Evolutionary conservation across 2,797 vertebrate genomes (phyloP).

Genomic region (Antennarius maculatus): DNA sequence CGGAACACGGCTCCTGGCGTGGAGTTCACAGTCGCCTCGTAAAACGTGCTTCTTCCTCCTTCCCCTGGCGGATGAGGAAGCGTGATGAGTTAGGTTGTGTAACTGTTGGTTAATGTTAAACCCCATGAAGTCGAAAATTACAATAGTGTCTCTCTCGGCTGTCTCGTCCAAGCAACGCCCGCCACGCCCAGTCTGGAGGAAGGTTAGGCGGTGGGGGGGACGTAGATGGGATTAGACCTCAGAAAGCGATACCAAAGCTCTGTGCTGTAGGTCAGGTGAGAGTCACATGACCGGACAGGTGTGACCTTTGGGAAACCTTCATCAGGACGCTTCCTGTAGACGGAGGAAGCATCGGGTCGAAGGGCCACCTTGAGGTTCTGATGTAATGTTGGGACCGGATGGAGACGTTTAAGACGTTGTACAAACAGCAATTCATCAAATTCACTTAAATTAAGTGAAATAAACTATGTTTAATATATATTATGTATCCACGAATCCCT

Average conservation of each 20-base stretch:
- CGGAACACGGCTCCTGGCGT: conserved; percentile 20
- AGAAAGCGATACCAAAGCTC: neutral
- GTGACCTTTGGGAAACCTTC: neutral
- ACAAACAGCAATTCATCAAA: too few relatives aligned
- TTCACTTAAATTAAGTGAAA: too few relatives aligned
- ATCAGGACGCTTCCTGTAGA: neutral
- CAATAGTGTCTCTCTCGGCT: conserved; percentile 31
- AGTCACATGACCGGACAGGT: conserved; percentile 3
- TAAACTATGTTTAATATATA: too few relatives aligned
- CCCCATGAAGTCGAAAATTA: conserved; percentile 43
- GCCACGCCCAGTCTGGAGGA: conserved; percentile 52
- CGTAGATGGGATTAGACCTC: neutral
- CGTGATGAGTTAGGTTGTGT: conserved; percentile 1
- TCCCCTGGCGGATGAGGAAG: neutral
- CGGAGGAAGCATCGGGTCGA: neutral
- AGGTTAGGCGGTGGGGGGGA: neutral
- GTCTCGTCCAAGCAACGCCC: conserved; percentile 20
- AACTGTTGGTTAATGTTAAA: conserved; percentile 28
- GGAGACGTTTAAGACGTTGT: too few relatives aligned
- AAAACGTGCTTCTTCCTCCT: neutral
- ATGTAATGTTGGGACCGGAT: too few relatives aligned
- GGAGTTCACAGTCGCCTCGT: neutral
- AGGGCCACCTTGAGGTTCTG: too few relatives aligned
- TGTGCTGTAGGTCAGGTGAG: neutral
- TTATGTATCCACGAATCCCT: too few relatives aligned